Percentiles rank a stretch among this genome's conserved stretches.
Evolutionary conservation across 2,888 invertebrate species (phyloP).

Genomic region (Caenorhabditis afra): DNA sequence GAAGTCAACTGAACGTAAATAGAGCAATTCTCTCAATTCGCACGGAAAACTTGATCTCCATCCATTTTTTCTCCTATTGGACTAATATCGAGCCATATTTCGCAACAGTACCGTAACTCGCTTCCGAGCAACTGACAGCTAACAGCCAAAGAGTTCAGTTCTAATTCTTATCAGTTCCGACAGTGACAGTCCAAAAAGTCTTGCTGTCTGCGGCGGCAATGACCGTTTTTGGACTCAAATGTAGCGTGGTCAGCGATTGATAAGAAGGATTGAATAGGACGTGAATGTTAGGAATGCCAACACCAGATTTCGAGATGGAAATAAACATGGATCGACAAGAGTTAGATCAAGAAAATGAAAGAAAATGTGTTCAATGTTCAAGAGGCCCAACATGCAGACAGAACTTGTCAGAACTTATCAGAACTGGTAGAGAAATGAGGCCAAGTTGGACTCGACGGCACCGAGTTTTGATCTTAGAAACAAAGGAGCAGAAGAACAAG

Average conservation of each 20-base stretch:
- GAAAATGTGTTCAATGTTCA: constrained; percentile 46
- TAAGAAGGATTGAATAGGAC: neutral
- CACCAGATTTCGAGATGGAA: constrained; percentile 7
- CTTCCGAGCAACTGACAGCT: neutral
- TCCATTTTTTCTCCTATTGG: too few species aligned
- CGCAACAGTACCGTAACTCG: too few species aligned
- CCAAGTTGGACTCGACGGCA: constrained; percentile 24
- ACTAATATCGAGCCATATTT: too few species aligned
- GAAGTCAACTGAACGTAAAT: constrained; percentile 18
- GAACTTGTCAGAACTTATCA: constrained; percentile 21
- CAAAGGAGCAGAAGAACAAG: constrained; percentile 17
- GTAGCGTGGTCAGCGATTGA: neutral
- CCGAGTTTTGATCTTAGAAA: constrained; percentile 35
- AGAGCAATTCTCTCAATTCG: neutral
- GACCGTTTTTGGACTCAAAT: neutral
- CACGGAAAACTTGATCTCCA: too few species aligned
- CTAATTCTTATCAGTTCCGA: neutral
- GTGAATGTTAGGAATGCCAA: neutral
- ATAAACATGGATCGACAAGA: neutral
- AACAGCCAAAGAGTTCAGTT: neutral
- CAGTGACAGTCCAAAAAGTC: neutral
- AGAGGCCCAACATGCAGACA: constrained; percentile 27
- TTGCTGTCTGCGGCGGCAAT: neutral
- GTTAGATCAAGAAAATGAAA: neutral
- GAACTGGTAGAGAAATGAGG: constrained; percentile 13